Base-by-base conservation (phyloP, 1,140 invertebrate genomes). In the Oreohelix idahoensis region DNA sequence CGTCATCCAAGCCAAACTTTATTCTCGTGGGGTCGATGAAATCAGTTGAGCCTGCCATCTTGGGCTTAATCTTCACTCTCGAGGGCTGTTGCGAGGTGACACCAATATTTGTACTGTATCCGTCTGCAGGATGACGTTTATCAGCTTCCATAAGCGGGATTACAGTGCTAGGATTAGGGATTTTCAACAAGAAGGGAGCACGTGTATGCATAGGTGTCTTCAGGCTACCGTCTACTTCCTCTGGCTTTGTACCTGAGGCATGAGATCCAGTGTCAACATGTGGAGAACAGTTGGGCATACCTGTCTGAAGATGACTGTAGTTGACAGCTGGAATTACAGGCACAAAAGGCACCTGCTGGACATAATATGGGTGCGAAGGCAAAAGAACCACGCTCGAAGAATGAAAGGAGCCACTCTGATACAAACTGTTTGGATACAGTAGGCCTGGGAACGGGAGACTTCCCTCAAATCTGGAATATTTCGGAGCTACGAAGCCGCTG, bases 21-120 rank as follows among this genome's bases (percentile, higher is more conserved):
- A 82, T 51, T 49, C 36, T 82, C 10, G 80, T 82, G 1, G 80
- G 80, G 49, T 82, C 80, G 26, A 82, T 42, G n/a, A 74, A 82
- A 63, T 82, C 80, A 23, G 35, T 26, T 8, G 32, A 63, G 29
- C 32, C 8, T 38, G 66, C 38, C 39, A 70, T 71, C 32, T 71
- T 70, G 17, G 79, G 42, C n/a, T 51, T 70, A 20, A 81, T 36
- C 4, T n/a, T 29, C 39, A 53, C 10, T 36, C 77, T 66, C 2
- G n/a, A 29, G 0, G n/a, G 45, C 13, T 58, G 53, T 23, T 58
- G 53, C 15, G 42, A 45, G 42, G 42, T 5, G 5, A 45, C 42
- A 5, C 5, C 42, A 8, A 8, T 45, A 45, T 15, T 45, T 15
- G 53, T 23, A n/a, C 8, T n/a, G 15, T 20, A 4, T 20, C 15